Evolutionary conservation across 2,797 vertebrate species (phyloP).

Genomic region (Halcyon leucocephala): DNA sequence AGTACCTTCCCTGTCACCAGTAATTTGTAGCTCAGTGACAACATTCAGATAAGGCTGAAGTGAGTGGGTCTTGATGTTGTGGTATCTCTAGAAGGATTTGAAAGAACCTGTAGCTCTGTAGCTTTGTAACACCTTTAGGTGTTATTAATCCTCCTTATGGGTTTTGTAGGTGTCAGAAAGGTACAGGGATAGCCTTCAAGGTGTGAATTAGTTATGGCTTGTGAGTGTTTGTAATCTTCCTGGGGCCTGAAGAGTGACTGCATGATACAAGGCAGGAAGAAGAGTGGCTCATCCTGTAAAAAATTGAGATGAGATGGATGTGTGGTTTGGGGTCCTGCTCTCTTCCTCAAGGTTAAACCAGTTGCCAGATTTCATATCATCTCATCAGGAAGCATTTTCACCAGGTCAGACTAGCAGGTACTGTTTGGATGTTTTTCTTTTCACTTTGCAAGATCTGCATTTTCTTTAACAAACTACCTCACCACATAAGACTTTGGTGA

Average conservation of each 20-base stretch:
- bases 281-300: neutral
- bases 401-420: neutral
- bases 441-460: neutral
- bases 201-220: neutral
- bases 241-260: neutral
- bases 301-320: neutral
- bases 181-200: neutral
- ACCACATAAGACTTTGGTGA: neutral
- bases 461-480: neutral
- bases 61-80: rapidly evolving
- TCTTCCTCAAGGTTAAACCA: neutral
- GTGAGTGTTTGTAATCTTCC: neutral
- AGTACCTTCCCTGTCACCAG: neutral
- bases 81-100: neutral
- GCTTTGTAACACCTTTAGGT: neutral
- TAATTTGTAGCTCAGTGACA: neutral
- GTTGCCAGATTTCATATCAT: neutral
- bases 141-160: neutral
- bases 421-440: rapidly evolving
- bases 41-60: neutral
- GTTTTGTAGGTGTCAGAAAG: neutral
- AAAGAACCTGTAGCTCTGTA: neutral
- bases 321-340: neutral
- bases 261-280: neutral
- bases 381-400: neutral